Evolutionary conservation across 92 coral and sea anemone genomes (phyloP), one percentile per base, ranked within the genome.

Genomic region (Porites lobata): DNA sequence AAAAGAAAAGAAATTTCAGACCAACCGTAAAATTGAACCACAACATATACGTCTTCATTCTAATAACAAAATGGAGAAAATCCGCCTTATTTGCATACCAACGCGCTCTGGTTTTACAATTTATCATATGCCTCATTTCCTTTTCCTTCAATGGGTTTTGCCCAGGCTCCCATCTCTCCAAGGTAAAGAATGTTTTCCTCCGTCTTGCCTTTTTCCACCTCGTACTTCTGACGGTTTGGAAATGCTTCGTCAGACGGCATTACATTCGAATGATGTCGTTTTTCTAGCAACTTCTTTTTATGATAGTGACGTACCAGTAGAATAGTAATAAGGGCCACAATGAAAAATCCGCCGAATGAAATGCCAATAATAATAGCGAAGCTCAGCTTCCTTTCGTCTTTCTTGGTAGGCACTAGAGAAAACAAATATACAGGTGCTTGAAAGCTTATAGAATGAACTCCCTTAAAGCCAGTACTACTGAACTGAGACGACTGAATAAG

Each of bases 331-430:
- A 80, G 26, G 22, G 64, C 67, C 18, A 67, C 11, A 18, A 67
- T 29, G 19, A 80, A 51, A 13, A 68, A 4, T 8, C 85, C 85
- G 1, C 65, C 85, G 4, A 57, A 15, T 8, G 85, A 51, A 24
- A 17, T 73, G 50, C 85, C 85, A 67, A 67, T 67, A 53, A 80
- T 80, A 43, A 80, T 9, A 0, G 65, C 13, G 22, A 65, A 80
- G 0, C 15, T 10, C 29, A 22, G 6, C 20, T 66, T 22, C 1
- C 0, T 3, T 59, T 61, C 12, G 22, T 21, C 54, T 8, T 76
- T 51, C 47, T 57, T 17, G 4, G 68, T 76, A 9, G 80, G 80
- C 12, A 14, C 80, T 76, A 76, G 38, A 65, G 32, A 19, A 0
- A 20, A 20, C 8, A 13, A 13, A 13, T 54, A 54, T 9, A 54